phyloP scores from a whole-genome alignment of 2,888 invertebrate species.

The Ophraella communa region DNA sequence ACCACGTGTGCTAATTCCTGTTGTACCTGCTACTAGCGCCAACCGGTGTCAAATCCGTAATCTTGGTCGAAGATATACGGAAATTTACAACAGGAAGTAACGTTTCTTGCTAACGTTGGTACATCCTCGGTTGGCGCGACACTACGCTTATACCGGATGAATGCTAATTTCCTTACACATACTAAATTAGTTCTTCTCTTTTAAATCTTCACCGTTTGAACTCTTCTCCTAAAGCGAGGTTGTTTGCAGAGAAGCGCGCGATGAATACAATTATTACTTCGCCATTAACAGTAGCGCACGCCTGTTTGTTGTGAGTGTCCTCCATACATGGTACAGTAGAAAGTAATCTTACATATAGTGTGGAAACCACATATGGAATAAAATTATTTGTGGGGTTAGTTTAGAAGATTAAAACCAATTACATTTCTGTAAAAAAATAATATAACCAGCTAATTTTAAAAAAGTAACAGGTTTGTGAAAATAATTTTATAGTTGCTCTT shows the following conservation, averaged over 20 bases:
- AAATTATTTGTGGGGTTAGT: no score
- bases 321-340: no score
- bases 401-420: no score
- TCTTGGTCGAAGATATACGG: slow-evolving; percentile 8
- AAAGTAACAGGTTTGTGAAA: no score
- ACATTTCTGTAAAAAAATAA: no score
- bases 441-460: no score
- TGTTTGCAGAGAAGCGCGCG: slow-evolving; percentile 8
- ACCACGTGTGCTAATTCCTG: slow-evolving; percentile 17
- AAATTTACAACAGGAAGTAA: slow-evolving; percentile 16
- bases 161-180: slow-evolving; percentile 43
- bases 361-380: no score
- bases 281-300: background rate
- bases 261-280: slow-evolving; percentile 35
- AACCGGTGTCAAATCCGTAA: slow-evolving; percentile 9
- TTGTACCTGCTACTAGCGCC: background rate
- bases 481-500: no score
- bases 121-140: slow-evolving; percentile 16
- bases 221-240: slow-evolving; percentile 17
- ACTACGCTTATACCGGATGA: slow-evolving; percentile 36
- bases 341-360: no score
- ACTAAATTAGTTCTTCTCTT: slow-evolving; percentile 39
- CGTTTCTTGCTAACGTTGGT: slow-evolving; percentile 26
- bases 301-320: background rate
- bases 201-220: slow-evolving; percentile 1